Evolutionary conservation across 2,113 vertebrate species (phyloP), one percentile per base, ranked within the genome.

Genomic region (Colistium nudipinnis): DNA sequence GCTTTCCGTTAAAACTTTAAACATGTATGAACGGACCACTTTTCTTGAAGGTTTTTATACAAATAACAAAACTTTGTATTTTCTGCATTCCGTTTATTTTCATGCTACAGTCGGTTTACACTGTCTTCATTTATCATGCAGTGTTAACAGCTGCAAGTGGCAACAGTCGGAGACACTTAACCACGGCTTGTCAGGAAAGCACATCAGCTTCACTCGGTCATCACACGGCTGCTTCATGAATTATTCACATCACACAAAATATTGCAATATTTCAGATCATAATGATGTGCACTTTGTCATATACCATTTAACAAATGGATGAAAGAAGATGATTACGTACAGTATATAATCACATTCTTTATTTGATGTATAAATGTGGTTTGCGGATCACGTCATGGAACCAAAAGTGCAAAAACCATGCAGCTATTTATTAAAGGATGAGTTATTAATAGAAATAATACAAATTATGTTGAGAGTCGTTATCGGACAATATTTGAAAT

Each of bases 191-290:
- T 68, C 53, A 66, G 49, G 17, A 7, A 75, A 27, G 1, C 47
- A 51, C 60, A 62, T 70, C 59, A 70, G 55, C 33, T 69, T 30
- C 47, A 52, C 55, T 38, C 38, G 19, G 22, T 44, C 62, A 39
- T 51, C 7, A 20, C 38, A 33, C 14, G 14, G 33, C 44, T 8
- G 12, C 62, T 33, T 64, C 25, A 27, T 70, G 38, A 70, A 73
- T 81, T 64, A 76, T 83, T 70, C 16, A n/a, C 4, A 38, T 3
- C 13, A 39, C 13, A 47, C 28, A 33, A 25, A 70, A 47, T 33
- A 55, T 35, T 51, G 51, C 56, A 57, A 17, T 35, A 24, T 33
- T 20, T 12, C 24, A 30, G 7, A 0, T 1, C 41, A 39, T 38
- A 16, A 39, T 22, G 47, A 5, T 35, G 53, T 2, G 35, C 0